Base-by-base conservation (phyloP, 2,113 vertebrate genomes). In the Dendrocopos noguchii region DNA sequence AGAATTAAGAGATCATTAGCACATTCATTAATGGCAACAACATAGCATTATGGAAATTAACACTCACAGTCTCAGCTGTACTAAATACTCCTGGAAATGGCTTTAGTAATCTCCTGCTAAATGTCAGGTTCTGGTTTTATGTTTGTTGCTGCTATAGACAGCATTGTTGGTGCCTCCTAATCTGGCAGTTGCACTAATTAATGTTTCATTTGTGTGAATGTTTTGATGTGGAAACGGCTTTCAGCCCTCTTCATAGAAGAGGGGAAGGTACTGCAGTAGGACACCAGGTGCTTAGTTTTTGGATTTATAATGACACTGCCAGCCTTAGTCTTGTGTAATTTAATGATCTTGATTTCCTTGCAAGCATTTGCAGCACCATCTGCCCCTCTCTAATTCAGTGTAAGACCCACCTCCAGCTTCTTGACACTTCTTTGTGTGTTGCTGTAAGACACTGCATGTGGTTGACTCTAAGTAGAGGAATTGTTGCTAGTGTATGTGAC, bases 1-100 rank as follows among this genome's bases (percentile, higher is more conserved):
- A 76, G 68, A 92, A 96, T 75, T 94, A 94, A 66, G 83, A 81
- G 55, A 84, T 91, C 87, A 77, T 95, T 94, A 91, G 57, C 81
- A 22, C 47, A 8, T 79, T 73, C 80, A 29, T 93, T 88, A 91
- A 74, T 77, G 75, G 44, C 93, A 87, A 83, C 80, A 93, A 24
- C 59, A 77, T 28, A 24, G 61, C 65, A 4, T 79, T 91, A 64
- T 81, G 81, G 80, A 91, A 94, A 96, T 93, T 57, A 94, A 18
- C 60, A 3, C 64, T 72, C 71, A 21, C 25, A 24, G 67, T 60
- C 92, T 84, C 67, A 73, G 84, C 88, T 83, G 59, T 25, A 31
- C 52, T 77, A 53, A 76, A 77, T 44, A 87, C 65, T 81, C 12
- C 65, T 88, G 61, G 25, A 67, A 56, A 19, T 56, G 57, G 31